These are phyloP conservation scores for Athripsodes cinereus DNA, from an alignment of 2,888 invertebrate species.

Conservation along the genomic window DNA sequence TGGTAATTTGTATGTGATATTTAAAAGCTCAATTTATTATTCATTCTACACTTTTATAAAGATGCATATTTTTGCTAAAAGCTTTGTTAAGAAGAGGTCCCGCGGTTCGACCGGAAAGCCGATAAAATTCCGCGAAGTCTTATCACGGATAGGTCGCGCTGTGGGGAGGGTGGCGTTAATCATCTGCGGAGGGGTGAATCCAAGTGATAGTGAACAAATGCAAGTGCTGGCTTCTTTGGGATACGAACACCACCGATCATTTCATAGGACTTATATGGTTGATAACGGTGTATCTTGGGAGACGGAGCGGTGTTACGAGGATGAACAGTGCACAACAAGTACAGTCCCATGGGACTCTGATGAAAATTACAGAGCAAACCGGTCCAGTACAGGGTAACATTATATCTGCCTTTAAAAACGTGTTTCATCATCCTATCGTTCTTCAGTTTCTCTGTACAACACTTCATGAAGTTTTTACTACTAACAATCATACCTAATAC, in stretches of 20 bases:
- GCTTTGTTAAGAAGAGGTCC: constrained; percentile 8
- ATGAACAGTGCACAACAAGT: too few relatives aligned
- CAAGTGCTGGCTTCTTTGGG: constrained; percentile 43
- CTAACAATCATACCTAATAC: too few relatives aligned
- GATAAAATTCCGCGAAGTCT: constrained; percentile 24
- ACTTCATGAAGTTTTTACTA: too few relatives aligned
- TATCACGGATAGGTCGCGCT: constrained; percentile 30
- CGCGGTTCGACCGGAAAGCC: background rate
- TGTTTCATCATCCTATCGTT: too few relatives aligned
- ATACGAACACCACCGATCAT: constrained; percentile 22
- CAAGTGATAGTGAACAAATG: constrained; percentile 26
- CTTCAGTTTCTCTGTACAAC: too few relatives aligned
- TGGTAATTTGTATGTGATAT: background rate
- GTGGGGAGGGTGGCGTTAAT: constrained; percentile 25
- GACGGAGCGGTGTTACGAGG: background rate
- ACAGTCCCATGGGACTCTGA: too few relatives aligned
- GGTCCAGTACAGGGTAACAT: too few relatives aligned
- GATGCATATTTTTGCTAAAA: constrained; percentile 19
- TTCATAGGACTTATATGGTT: background rate
- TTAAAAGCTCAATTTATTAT: background rate
- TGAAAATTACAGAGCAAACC: too few relatives aligned
- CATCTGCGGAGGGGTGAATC: constrained; percentile 11
- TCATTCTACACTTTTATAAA: background rate
- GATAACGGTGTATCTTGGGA: background rate
- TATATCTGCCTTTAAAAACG: too few relatives aligned